Evolutionary conservation across 2,113 vertebrate genomes (phyloP), one percentile per base, ranked within the genome.

Genomic region (Phalacrocorax aristotelis): DNA sequence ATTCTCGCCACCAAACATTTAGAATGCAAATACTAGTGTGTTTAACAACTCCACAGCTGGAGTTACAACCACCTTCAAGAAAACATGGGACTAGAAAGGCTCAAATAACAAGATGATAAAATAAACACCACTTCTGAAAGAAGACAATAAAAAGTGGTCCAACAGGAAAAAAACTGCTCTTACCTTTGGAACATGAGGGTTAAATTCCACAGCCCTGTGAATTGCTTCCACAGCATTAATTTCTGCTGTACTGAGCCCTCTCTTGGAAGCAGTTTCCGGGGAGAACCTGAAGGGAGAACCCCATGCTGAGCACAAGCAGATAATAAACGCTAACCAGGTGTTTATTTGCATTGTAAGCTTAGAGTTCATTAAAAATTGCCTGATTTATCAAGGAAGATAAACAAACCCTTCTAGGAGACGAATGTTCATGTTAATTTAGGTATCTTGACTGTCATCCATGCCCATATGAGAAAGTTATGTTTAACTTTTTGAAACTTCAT

Each of bases 151-250:
- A n/a, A 86, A 69, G 17, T 11, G 13, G 27, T 62, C 40, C 58
- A 68, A 36, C 2, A 77, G 55, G 34, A 94, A 92, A 82, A 21
- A 40, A 52, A 96, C 49, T 5, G 38, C 36, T 87, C 98, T 98
- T 93, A 99, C 99, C 99, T 99, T 99, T 98, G 99, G 99, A 98
- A 99, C 99, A 64, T 99, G 99, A 97, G 99, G 99, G 98, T 99
- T 99, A 98, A 99, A 99, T 98, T 99, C 99, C 93, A 99, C 99
- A 78, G 99, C 99, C 98, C 99, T 99, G 98, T 99, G 99, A 98
- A 99, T 99, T 96, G 99, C 99, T 98, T 99, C 99, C 97, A 99
- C 99, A 79, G 99, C 99, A 89, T 99, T 99, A 98, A 99, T 99
- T 98, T 99, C 99, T 96, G 99, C 99, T 97, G 99, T 99, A 95